A percentile compares a stretch with the other conserved stretches of the same genome.
These are phyloP conservation scores for Scalopus aquaticus DNA, from an alignment of 2,113 vertebrate genomes.

Conservation along the genomic window DNA sequence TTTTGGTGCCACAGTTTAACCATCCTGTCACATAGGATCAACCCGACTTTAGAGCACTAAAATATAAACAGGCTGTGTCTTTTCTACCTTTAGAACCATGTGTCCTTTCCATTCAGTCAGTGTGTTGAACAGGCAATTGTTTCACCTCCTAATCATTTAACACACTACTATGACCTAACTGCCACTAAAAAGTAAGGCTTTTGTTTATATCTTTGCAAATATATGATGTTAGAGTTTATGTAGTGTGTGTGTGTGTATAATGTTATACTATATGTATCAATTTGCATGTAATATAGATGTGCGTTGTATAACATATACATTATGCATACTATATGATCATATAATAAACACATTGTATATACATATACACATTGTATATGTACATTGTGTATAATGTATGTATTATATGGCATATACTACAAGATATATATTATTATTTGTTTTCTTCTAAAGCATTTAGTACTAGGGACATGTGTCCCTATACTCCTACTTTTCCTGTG, in stretches of 20 bases:
- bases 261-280: no score
- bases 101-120: not conserved
- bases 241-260: no score
- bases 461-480: not conserved
- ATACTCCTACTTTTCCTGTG: not conserved
- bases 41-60: not conserved
- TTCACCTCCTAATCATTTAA: not conserved
- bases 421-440: not conserved
- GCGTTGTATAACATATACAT: no score
- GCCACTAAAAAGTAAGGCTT: not conserved
- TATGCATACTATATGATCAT: no score
- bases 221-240: no score
- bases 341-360: no score
- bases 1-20: not conserved
- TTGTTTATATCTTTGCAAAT: not conserved
- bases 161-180: not conserved
- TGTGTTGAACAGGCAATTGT: not conserved
- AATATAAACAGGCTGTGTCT: not conserved
- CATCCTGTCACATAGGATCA: not conserved
- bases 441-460: not conserved
- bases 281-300: no score
- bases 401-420: no score
- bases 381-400: no score
- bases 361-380: no score
- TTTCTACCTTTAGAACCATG: not conserved